Percentiles rank a stretch among this genome's conserved stretches.
phyloP scores from a whole-genome alignment of 2,113 vertebrate species.

The Microtus pennsylvanicus region DNA sequence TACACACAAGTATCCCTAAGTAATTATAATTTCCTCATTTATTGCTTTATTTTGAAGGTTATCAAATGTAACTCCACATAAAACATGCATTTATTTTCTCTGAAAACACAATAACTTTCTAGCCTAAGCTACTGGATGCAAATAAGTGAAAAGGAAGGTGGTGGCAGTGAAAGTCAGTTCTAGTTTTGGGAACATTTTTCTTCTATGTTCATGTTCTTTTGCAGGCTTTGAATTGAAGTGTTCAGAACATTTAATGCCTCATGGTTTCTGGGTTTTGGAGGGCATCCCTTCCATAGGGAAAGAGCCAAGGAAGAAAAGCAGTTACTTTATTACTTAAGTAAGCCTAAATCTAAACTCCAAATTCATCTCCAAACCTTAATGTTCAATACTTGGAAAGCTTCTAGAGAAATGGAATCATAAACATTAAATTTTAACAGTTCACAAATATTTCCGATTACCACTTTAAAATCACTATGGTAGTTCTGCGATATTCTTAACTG shows the following conservation, averaged over 20 bases:
- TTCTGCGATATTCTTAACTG: not conserved
- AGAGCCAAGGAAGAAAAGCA: not conserved
- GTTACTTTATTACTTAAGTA: not conserved
- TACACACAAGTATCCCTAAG: not conserved
- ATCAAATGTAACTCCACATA: not conserved
- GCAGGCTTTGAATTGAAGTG: not conserved
- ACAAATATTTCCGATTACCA: not conserved
- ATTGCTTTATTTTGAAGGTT: constrained; percentile 7
- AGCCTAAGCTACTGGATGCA: not conserved
- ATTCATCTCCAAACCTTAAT: not conserved
- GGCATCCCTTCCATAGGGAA: not conserved
- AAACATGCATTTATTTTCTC: constrained; percentile 12
- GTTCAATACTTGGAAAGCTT: not conserved
- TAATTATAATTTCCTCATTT: not conserved
- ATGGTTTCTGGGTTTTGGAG: not conserved
- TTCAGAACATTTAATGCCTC: not conserved
- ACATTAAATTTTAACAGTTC: not conserved
- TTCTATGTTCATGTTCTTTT: not conserved
- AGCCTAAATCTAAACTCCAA: not conserved
- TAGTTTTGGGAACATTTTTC: not conserved
- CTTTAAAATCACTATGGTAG: not conserved
- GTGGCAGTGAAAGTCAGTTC: not conserved
- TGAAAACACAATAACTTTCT: not conserved
- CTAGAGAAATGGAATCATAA: not conserved
- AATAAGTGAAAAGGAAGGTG: not conserved